Base-by-base conservation (phyloP, 1,140 invertebrate genomes). In the Euura lappo region DNA sequence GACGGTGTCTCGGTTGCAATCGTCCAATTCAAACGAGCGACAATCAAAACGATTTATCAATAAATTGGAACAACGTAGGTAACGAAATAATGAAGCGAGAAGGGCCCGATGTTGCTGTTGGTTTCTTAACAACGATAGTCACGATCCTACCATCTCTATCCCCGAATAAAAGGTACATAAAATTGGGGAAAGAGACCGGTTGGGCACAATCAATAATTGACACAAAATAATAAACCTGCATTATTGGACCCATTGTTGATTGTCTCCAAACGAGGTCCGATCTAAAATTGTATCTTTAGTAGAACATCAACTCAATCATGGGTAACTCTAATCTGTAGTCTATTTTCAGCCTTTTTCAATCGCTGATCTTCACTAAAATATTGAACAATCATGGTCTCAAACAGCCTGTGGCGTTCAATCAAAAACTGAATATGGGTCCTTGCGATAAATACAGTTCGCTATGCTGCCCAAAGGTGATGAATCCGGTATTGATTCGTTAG, bases 281-380 rank as follows among this genome's bases (percentile, higher is more conserved):
- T 28, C 28, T 28, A 28, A 28, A 28, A 28, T 28, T 28, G 28
- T 28, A 28, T 28, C 28, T 28, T 28, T 28, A 28, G 28, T 28
- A 28, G 28, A 28, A 28, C 28, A 28, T 28, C 28, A 28, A 28
- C 28, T 28, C 28, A 28, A 28, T 28, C 28, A 28, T 28, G 28
- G 28, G 1, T 28, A 28, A 28, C 28, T 28, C 28, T 28, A 28
- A 28, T 28, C 28, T 28, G 28, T 28, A 28, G 1, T 28, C 28
- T n/a, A 43, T 76, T 73, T 84, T 42, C 72, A 88, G 87, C 51
- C 76, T 88, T 44, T 87, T 85, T 74, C 81, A 85, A n/a, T 83
- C 84, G 11, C 76, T 88, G 1, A 77, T 88, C 75, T 88, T 86
- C 76, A 82, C 84, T 42, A 85, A 86, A 77, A 84, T 88, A 71